Evolutionary conservation across 2,113 vertebrate genomes (phyloP).

Genomic region (Perccottus glenii): DNA sequence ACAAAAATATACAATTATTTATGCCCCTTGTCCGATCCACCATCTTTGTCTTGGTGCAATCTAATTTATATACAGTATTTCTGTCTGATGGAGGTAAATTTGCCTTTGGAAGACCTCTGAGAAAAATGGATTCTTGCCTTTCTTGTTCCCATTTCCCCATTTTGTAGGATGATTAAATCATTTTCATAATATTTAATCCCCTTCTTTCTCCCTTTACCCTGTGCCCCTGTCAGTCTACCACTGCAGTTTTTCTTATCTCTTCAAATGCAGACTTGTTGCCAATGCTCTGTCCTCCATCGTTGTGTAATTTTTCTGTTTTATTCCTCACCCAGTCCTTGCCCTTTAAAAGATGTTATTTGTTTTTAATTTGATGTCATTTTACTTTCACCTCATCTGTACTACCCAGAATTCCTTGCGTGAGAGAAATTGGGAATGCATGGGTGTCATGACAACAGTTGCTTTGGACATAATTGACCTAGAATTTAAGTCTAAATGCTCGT

Average conservation of each 20-base stretch:
- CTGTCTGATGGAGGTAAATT: constrained; percentile 17
- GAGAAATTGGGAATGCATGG: constrained; percentile 8
- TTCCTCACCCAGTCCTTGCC: neutral
- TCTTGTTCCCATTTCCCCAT: neutral
- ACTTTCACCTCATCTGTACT: constrained; percentile 6
- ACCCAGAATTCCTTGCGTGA: constrained; percentile 16
- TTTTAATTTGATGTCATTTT: constrained; percentile 32
- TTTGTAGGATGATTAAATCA: neutral
- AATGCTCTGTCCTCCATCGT: neutral
- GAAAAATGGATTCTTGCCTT: neutral
- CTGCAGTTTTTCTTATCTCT: neutral
- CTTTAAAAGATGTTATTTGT: constrained; percentile 2
- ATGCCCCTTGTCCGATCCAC: constrained; percentile 9
- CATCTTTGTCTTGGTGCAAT: constrained; percentile 2
- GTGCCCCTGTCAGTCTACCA: neutral
- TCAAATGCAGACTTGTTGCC: constrained; percentile 49
- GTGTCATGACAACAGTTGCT: constrained; percentile 33
- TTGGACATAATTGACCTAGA: neutral
- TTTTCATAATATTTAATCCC: neutral
- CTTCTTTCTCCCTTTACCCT: neutral
- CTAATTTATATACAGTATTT: constrained; percentile 37
- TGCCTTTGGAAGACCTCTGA: neutral
- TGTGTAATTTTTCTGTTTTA: constrained; percentile 7
- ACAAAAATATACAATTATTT: constrained; percentile 24
- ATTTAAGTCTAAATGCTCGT: neutral